Conservation (phyloP, 2,797 vertebrate species). For the Acridotheres tristis region DNA sequence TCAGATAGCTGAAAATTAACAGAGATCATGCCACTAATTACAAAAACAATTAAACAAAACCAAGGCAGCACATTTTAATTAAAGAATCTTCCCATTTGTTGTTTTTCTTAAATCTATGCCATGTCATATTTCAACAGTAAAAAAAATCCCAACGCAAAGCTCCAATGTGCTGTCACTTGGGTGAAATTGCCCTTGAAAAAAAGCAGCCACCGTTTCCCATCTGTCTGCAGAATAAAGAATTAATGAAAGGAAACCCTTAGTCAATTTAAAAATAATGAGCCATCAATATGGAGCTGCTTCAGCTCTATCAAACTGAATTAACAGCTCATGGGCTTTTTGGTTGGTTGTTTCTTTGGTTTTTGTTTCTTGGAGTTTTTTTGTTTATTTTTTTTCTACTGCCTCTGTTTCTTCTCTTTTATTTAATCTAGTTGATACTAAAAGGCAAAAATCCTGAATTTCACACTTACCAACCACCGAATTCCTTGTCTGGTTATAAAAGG, state of each 20-base stretch:
- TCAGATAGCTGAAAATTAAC: neutral
- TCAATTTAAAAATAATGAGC: constrained; percentile 38
- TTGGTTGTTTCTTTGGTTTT: neutral
- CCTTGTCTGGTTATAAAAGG: neutral
- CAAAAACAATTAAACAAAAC: neutral
- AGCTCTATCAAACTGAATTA: constrained; percentile 14
- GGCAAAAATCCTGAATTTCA: neutral
- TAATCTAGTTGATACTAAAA: neutral
- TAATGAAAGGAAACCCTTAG: constrained; percentile 29
- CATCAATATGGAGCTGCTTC: constrained; percentile 15
- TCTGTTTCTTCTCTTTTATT: neutral
- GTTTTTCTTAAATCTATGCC: neutral
- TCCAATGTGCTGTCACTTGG: neutral
- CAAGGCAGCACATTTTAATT: neutral
- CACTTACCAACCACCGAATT: neutral
- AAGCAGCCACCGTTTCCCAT: neutral
- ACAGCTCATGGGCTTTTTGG: neutral
- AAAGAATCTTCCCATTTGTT: neutral
- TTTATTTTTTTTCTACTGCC: neutral
- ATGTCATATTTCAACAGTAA: neutral
- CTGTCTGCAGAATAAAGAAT: neutral
- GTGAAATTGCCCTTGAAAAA: neutral
- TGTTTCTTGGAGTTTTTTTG: neutral
- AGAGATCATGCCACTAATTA: neutral
- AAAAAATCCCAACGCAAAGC: neutral